Percentiles rank a stretch among this genome's conserved stretches.
Evolutionary conservation across 2,888 invertebrate genomes (phyloP).

Genomic region (Morpho helenor): DNA sequence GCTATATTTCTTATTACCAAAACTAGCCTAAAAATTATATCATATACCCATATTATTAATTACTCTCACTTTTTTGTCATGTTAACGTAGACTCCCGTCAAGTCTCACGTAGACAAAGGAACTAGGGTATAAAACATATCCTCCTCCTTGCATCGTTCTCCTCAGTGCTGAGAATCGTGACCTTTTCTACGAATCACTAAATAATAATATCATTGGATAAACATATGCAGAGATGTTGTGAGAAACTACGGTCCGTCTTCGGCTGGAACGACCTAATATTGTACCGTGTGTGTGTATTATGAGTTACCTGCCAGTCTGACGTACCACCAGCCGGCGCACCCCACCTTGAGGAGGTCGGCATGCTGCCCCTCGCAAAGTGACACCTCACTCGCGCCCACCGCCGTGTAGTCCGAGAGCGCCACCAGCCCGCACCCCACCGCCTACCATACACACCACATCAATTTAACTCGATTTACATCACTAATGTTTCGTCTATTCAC

Average conservation of each 20-base stretch:
- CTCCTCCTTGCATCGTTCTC: too few relatives aligned
- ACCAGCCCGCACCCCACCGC: constrained; percentile 88
- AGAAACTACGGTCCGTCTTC: too few relatives aligned
- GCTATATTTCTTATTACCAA: too few relatives aligned
- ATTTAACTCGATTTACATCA: not conserved
- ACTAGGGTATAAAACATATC: too few relatives aligned
- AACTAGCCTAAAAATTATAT: too few relatives aligned
- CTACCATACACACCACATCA: constrained; percentile 42
- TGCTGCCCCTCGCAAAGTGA: constrained; percentile 94
- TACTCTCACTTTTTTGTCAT: too few relatives aligned
- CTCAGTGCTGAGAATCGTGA: too few relatives aligned
- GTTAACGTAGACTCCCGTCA: too few relatives aligned
- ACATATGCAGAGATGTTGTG: too few relatives aligned
- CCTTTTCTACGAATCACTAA: too few relatives aligned
- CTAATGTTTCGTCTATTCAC: not conserved
- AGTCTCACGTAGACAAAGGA: too few relatives aligned
- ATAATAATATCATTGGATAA: not conserved
- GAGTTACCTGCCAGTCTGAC: constrained; percentile 88
- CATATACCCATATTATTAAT: too few relatives aligned
- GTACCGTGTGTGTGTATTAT: not conserved
- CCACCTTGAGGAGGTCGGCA: constrained; percentile 93
- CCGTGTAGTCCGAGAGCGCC: constrained; percentile 95
- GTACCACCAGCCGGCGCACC: constrained; percentile 98
- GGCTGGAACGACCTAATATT: not conserved
- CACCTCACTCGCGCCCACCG: constrained; percentile 94